These are phyloP conservation scores for Acanthaster planci DNA, from an alignment of 35 echinoderm and acorn worm genomes.

Conservation along the genomic window DNA sequence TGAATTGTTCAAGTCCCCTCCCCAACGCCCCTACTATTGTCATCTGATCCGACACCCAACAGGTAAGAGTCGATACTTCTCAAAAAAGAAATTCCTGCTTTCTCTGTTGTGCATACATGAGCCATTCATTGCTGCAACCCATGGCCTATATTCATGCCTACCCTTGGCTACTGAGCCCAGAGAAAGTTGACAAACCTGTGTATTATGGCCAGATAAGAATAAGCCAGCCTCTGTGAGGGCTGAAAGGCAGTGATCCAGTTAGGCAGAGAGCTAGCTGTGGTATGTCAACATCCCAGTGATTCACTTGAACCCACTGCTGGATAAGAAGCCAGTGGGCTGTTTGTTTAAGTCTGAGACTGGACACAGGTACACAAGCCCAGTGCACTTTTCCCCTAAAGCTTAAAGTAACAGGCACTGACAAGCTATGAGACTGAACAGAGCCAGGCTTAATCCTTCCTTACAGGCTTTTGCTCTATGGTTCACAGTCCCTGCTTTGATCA, in stretches of 20 bases:
- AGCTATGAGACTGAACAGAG: neutral
- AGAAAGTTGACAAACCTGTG: conserved; percentile 28
- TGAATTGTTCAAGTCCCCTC: neutral
- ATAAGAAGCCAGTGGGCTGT: conserved; percentile 26
- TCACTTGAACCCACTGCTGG: neutral
- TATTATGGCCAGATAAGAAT: conserved; percentile 26
- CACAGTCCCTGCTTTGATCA: too few relatives aligned
- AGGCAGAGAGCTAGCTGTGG: conserved; percentile 18
- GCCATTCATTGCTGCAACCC: neutral
- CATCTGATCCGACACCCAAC: conserved; percentile 7
- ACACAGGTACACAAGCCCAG: neutral
- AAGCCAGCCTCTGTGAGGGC: neutral
- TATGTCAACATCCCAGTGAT: conserved; percentile 15
- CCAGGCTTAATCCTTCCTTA: neutral
- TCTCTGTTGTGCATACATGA: neutral
- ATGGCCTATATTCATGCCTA: conserved; percentile 9
- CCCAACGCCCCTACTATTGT: conserved; percentile 13
- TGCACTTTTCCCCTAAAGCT: conserved; percentile 30
- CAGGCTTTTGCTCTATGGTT: too few relatives aligned
- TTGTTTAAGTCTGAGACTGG: conserved; percentile 22
- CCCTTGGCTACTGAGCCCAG: neutral
- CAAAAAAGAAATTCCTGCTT: conserved; percentile 1
- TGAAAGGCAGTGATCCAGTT: conserved; percentile 17
- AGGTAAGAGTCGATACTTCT: neutral
- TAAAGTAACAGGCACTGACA: conserved; percentile 24